Conservation (phyloP, 2,113 vertebrate genomes). For the Acanthisitta chloris region DNA sequence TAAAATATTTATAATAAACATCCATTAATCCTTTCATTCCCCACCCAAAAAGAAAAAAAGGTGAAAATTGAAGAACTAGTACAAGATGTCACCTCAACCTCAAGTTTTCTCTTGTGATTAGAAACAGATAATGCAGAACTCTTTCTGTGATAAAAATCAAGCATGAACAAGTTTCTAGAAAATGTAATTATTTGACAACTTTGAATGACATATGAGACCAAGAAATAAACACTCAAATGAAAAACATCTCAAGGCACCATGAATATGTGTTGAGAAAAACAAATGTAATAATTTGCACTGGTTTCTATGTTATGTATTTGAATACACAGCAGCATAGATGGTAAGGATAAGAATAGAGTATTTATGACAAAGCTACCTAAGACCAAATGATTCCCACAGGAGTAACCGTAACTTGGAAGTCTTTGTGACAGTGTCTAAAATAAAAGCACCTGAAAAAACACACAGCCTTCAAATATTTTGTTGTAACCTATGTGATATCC, state of each 20-base stretch:
- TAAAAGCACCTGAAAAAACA: not conserved
- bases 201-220: not conserved
- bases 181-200: not conserved
- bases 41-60: not conserved
- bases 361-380: not conserved
- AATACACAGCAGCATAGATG: not conserved
- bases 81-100: not conserved
- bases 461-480: not conserved
- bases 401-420: not conserved
- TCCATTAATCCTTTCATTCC: not conserved
- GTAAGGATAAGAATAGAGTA: not conserved
- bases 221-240: not conserved
- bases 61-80: not conserved
- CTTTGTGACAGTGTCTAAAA: not conserved
- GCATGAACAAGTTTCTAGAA: not conserved
- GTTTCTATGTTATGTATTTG: not conserved
- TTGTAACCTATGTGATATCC: fast-evolving
- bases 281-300: not conserved
- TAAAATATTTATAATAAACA: not conserved
- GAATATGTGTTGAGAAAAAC: fast-evolving
- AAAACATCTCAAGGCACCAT: not conserved
- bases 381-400: not conserved
- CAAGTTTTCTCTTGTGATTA: not conserved
- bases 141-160: not conserved
- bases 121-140: not conserved